Conservation (phyloP, 2,113 vertebrate species). For the Pachyramphus minor region DNA sequence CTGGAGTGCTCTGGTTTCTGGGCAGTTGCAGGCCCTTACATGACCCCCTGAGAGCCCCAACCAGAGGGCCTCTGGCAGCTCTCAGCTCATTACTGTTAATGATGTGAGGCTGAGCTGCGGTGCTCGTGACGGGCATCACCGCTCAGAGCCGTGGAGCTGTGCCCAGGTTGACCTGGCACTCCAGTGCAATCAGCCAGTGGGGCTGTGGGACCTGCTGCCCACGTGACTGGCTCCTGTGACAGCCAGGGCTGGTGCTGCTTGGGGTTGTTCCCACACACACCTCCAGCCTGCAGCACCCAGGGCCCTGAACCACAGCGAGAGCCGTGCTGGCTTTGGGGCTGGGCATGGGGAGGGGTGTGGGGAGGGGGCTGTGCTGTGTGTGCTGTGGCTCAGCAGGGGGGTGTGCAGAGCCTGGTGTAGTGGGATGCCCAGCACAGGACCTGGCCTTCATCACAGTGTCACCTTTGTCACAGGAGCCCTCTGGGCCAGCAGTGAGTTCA, state of each 20-base stretch:
- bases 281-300: not conserved
- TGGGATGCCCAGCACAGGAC: not conserved
- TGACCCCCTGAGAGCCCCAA: not conserved
- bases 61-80: not conserved
- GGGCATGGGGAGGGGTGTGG: fast-evolving
- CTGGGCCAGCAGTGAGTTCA: not conserved
- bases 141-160: fast-evolving
- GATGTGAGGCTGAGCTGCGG: not conserved
- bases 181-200: not conserved
- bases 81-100: not conserved
- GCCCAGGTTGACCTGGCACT: not conserved
- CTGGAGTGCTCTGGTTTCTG: not conserved
- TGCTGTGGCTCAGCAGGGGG: not conserved
- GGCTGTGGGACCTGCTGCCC: not conserved
- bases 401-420: fast-evolving
- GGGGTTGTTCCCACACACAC: not conserved
- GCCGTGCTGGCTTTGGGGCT: not conserved
- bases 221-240: not conserved
- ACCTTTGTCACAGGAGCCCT: not conserved
- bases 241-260: not conserved
- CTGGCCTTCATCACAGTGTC: slow-evolving; percentile 37
- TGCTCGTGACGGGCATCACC: not conserved
- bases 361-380: not conserved
- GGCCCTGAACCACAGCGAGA: not conserved
- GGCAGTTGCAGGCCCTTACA: not conserved